A percentile compares a stretch with the other conserved stretches of the same genome.
Evolutionary conservation across 1,140 invertebrate genomes (phyloP).

Genomic region (Drosophila equinoxialis): DNA sequence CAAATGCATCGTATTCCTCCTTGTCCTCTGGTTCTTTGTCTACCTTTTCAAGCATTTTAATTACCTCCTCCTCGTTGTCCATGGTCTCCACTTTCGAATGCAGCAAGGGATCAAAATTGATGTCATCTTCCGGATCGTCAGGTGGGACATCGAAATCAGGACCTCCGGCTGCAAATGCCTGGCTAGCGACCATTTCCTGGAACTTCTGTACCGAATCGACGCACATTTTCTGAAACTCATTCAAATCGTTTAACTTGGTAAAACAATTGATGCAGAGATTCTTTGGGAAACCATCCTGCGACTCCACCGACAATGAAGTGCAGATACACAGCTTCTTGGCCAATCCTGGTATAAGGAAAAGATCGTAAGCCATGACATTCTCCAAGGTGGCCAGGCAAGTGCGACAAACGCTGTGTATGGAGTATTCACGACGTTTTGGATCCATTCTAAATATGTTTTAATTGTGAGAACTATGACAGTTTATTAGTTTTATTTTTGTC

Average conservation of each 20-base stretch:
- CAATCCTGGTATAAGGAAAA: constrained; percentile 73
- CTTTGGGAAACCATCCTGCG: constrained; percentile 75
- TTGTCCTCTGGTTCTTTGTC: constrained; percentile 67
- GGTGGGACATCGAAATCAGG: constrained; percentile 39
- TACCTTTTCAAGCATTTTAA: constrained; percentile 74
- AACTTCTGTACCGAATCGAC: constrained; percentile 77
- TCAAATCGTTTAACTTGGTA: constrained; percentile 70
- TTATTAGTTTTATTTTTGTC: background rate
- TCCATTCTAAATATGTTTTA: background rate
- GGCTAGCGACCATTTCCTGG: constrained; percentile 70
- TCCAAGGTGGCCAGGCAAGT: constrained; percentile 73
- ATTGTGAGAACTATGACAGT: background rate
- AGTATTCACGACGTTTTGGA: constrained; percentile 26
- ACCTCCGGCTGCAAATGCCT: constrained; percentile 47
- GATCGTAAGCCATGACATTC: constrained; percentile 70
- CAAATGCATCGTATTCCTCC: constrained; percentile 17
- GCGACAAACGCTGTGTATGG: constrained; percentile 77
- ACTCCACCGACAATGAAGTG: constrained; percentile 75
- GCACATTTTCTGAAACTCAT: constrained; percentile 76
- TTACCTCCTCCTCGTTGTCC: constrained; percentile 77
- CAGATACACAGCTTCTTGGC: constrained; percentile 75
- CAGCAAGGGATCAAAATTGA: constrained; percentile 71
- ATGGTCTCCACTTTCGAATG: constrained; percentile 77
- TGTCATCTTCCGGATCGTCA: constrained; percentile 62
- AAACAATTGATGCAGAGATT: constrained; percentile 75